Conservation (phyloP, 2,888 invertebrate genomes). For the Melieria picta region DNA sequence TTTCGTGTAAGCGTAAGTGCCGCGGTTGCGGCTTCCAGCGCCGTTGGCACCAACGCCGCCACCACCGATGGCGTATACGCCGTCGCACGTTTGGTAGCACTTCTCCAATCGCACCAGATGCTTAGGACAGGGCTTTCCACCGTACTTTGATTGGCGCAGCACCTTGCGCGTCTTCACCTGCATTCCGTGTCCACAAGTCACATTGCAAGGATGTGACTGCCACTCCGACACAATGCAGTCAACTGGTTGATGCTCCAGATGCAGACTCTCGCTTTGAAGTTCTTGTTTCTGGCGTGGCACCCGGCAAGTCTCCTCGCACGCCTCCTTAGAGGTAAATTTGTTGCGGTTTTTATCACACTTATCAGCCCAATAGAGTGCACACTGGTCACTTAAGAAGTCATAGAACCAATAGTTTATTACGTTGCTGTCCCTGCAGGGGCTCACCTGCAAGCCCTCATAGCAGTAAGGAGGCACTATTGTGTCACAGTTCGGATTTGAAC, state of each 20-base stretch:
- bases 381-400: constrained; percentile 75
- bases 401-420: constrained; percentile 86
- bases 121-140: constrained; percentile 69
- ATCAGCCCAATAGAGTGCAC: constrained; percentile 83
- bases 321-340: constrained; percentile 80
- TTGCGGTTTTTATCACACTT: constrained; percentile 92
- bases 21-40: constrained; percentile 42
- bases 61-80: constrained; percentile 57
- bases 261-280: constrained; percentile 51
- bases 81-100: constrained; percentile 62
- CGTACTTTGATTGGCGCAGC: constrained; percentile 67
- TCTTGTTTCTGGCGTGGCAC: constrained; percentile 54
- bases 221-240: constrained; percentile 69
- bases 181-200: constrained; percentile 68
- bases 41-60: constrained; percentile 34
- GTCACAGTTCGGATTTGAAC: constrained; percentile 59
- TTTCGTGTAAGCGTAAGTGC: constrained; percentile 39
- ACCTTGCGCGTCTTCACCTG: constrained; percentile 68
- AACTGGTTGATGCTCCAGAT: constrained; percentile 49
- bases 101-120: constrained; percentile 64
- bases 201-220: constrained; percentile 67
- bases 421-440: constrained; percentile 81
- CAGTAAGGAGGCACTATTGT: constrained; percentile 57
- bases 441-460: constrained; percentile 68
- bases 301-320: constrained; percentile 75